Evolutionary conservation across 2,888 invertebrate species (phyloP), one percentile per base, ranked within the genome.

Genomic region (Brachyptera putata): DNA sequence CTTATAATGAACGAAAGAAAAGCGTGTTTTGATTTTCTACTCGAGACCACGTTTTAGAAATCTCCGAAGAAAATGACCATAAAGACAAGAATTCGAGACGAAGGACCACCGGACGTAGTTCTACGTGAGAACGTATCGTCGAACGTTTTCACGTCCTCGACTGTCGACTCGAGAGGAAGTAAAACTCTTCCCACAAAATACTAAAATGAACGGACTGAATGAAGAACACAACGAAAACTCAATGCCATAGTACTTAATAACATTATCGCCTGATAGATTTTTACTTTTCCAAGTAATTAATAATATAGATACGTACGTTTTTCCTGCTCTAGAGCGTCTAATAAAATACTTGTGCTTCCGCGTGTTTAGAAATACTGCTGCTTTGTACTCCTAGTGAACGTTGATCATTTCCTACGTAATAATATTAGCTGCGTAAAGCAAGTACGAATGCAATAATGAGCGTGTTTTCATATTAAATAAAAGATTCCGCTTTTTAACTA

Each of bases 271-370:
- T 53, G 30, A 16, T 43, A 59, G 53, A 53, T 59, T 59, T 59
- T 55, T 59, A 59, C 59, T 59, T 59, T 59, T 59, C 59, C 59
- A 59, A 59, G 53, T 59, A 43, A 53, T 41, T 26, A 50, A 53
- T 48, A 36, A 53, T 16, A 24, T 30, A 34, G n/a, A n/a, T 7
- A 56, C 34, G n/a, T 18, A 57, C 22, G 57, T 57, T 57, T 57
- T 39, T 48, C 26, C 34, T 26, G 46, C 26, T 36, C 56, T 57
- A 22, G 34, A 43, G 53, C 18, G 18, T 53, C 24, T 53, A 16
- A 53, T 36, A 36, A 53, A 26, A 43, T 41, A 43, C 55, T 36
- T 59, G 55, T 55, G 59, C 59, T 59, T 59, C 59, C 59, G 55
- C 43, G 53, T 41, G 11, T 30, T 30, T 30, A 46, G n/a, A 24